Evolutionary conservation across 2,113 vertebrate species (phyloP), one percentile per base, ranked within the genome.

Genomic region (Paralichthys olivaceus): DNA sequence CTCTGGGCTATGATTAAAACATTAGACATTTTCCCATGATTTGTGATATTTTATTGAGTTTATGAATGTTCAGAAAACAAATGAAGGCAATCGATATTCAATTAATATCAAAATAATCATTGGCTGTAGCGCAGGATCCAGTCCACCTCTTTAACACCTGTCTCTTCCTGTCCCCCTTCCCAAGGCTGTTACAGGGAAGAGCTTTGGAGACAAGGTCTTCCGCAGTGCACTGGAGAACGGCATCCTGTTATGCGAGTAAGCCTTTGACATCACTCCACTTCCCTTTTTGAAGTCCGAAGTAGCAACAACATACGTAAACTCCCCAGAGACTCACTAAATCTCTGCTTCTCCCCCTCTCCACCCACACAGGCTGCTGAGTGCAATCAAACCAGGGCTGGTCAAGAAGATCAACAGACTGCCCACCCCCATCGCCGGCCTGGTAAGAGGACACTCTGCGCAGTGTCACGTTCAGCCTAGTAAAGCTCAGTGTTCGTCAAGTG

Each of bases 221-320:
- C 96, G 97, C 85, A 94, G 95, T 0, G 96, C 96, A 4, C 88
- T 99, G 90, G 97, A 99, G 93, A 99, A 98, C 2, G 98, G 98
- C 82, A 96, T 98, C 92, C 95, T 98, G 89, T 95, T 99, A 75
- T 99, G 98, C 94, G 97, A 99, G 98, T 99, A 95, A 98, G 98
- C 95, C 43, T 34, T 1, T 34, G 34, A 87, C 73, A 59, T 79
- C 14, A 5, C 53, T 29, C 51, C 76, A 37, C 26, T 68, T 57
- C n/a, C 2, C 23, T 80, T 71, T 85, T 63, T 76, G 62, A 80
- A 71, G 81, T 53, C 49, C 75, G 49, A 78, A 45, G 57, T 37
- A 5, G 61, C 57, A 59, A 23, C 12, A 54, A 66, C 83, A 66
- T 5, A 55, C 68, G 80, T 70, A 34, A 79, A 76, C 65, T 60